A percentile compares a stretch with the other conserved stretches of the same genome.
Conservation (phyloP, 2,113 vertebrate species). For the Percina caprodes region DNA sequence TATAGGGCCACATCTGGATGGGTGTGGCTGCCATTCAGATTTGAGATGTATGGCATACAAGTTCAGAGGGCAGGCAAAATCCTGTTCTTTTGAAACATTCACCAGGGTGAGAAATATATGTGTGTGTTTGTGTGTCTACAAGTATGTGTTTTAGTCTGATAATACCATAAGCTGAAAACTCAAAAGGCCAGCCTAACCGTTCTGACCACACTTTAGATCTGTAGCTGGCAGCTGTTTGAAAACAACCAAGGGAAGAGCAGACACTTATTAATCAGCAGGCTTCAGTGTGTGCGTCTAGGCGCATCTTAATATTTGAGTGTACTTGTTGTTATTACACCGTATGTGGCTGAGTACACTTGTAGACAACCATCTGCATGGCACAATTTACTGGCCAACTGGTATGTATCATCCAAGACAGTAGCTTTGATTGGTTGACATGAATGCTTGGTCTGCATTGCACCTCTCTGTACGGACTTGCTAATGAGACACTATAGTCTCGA, state of each 20-base stretch:
- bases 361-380: slow-evolving; percentile 30
- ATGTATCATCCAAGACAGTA: slow-evolving; percentile 32
- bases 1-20: background rate
- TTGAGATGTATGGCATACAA: background rate
- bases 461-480: slow-evolving; percentile 22
- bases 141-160: slow-evolving; percentile 42
- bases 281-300: slow-evolving; percentile 3
- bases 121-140: background rate
- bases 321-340: slow-evolving; percentile 20
- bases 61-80: slow-evolving; percentile 6
- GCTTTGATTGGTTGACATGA: slow-evolving; percentile 24
- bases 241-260: slow-evolving; percentile 56
- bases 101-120: background rate
- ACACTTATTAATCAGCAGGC: slow-evolving; percentile 70
- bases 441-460: background rate
- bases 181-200: slow-evolving; percentile 60
- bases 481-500: slow-evolving; percentile 17
- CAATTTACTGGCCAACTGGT: slow-evolving; percentile 19
- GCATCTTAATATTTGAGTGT: background rate
- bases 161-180: slow-evolving; percentile 32
- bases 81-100: slow-evolving; percentile 31
- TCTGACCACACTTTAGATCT: slow-evolving; percentile 64
- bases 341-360: slow-evolving; percentile 19
- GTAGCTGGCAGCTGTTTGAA: slow-evolving; percentile 55
- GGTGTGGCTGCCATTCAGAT: background rate